phyloP scores from a whole-genome alignment of 2,797 vertebrate species.

The Amblyraja radiata region DNA sequence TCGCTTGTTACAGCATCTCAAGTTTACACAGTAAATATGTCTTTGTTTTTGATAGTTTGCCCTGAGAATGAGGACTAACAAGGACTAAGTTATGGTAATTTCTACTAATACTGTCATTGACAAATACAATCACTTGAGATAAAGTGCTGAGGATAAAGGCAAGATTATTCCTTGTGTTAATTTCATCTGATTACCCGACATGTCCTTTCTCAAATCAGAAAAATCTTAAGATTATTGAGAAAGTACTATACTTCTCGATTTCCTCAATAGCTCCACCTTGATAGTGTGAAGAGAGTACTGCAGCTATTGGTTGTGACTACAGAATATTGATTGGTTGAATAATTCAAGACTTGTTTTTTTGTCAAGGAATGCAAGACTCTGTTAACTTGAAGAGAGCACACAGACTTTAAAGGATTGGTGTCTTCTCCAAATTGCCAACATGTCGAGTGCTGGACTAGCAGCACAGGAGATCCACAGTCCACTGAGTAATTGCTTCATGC shows the following conservation, averaged over 20 bases:
- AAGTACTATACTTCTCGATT: no score
- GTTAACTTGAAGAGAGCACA: slow-evolving; percentile 51
- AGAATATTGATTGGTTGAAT: not conserved
- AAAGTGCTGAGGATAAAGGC: no score
- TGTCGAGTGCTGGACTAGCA: slow-evolving; percentile 87
- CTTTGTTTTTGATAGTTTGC: no score
- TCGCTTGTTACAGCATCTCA: not conserved
- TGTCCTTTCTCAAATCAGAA: no score
- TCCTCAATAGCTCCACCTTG: not conserved
- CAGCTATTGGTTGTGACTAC: slow-evolving; percentile 43
- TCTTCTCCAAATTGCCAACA: slow-evolving; percentile 61
- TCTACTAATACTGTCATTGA: no score
- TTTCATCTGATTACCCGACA: no score
- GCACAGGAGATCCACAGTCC: slow-evolving; percentile 83
- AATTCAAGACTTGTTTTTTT: slow-evolving; percentile 44
- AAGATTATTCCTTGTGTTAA: no score
- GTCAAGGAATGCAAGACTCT: slow-evolving; percentile 62
- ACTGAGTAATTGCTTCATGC: slow-evolving; percentile 74
- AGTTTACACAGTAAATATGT: not conserved
- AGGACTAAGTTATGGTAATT: no score
- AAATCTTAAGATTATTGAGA: no score
- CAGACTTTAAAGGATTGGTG: slow-evolving; percentile 63
- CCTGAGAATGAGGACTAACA: no score
- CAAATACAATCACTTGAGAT: no score
- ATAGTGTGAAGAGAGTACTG: slow-evolving; percentile 34